Evolutionary conservation across 2,888 invertebrate genomes (phyloP).

Genomic region (Resseliella maxima): DNA sequence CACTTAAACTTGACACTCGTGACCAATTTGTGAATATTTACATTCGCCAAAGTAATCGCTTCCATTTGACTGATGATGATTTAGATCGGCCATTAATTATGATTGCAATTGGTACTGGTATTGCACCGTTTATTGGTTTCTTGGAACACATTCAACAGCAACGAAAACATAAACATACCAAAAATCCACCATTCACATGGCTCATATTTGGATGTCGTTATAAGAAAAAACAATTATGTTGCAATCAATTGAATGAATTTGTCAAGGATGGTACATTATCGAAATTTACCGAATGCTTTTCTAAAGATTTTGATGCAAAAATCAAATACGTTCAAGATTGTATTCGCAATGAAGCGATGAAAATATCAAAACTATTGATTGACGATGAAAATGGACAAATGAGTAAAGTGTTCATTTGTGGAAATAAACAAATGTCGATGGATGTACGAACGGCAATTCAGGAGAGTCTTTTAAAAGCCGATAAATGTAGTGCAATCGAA

Average conservation of each 20-base stretch:
- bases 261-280: conserved; percentile 70
- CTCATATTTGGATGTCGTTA: conserved; percentile 82
- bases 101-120: conserved; percentile 85
- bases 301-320: conserved; percentile 70
- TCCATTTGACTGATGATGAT: conserved; percentile 65
- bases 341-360: conserved; percentile 69
- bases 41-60: conserved; percentile 62
- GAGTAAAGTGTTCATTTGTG: conserved; percentile 78
- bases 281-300: conserved; percentile 75
- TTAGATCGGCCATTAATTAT: conserved; percentile 73
- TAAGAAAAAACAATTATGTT: conserved; percentile 74
- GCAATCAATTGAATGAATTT: conserved; percentile 71
- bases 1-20: conserved; percentile 61
- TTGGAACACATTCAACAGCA: conserved; percentile 68
- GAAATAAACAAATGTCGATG: conserved; percentile 79
- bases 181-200: conserved; percentile 67
- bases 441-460: conserved; percentile 74
- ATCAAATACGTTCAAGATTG: conserved; percentile 77
- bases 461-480: conserved; percentile 68
- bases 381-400: conserved; percentile 61
- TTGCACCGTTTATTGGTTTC: conserved; percentile 84
- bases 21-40: conserved; percentile 61
- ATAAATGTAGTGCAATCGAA: conserved; percentile 65
- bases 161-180: neutral
- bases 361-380: conserved; percentile 70